Evolutionary conservation across 2,113 vertebrate species (phyloP).

Genomic region (Myanophis thanlyinensis): DNA sequence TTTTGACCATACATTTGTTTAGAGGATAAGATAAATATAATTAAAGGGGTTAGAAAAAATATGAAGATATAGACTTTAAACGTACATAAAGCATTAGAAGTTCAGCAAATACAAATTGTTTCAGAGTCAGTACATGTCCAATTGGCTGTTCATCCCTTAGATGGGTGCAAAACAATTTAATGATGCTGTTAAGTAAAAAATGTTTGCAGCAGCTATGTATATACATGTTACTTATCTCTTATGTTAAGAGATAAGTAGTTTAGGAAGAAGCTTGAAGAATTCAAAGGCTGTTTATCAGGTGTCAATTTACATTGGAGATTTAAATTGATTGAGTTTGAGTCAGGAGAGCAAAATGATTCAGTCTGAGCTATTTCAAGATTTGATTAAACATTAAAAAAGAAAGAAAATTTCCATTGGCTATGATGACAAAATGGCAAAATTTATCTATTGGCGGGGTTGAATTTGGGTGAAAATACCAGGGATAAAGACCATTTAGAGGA

Average conservation of each 20-base stretch:
- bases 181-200: constrained; percentile 63
- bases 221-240: too few relatives aligned
- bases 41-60: constrained; percentile 55
- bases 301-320: not conserved
- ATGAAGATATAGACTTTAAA: constrained; percentile 36
- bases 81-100: not conserved
- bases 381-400: not conserved
- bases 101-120: not conserved
- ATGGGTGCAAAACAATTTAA: constrained; percentile 46
- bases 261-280: not conserved
- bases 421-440: not conserved
- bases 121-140: not conserved
- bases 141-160: not conserved
- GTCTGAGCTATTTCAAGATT: not conserved
- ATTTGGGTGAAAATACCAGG: not conserved
- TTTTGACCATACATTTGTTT: constrained; percentile 58
- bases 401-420: not conserved
- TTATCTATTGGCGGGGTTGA: not conserved
- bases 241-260: constrained; percentile 30
- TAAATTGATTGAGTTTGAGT: not conserved
- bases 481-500: not conserved
- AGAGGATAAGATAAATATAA: constrained; percentile 58
- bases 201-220: constrained; percentile 40
- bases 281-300: not conserved
- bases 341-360: not conserved